These are phyloP conservation scores for Agrochola litura DNA, from an alignment of 2,888 invertebrate species.

Conservation along the genomic window DNA sequence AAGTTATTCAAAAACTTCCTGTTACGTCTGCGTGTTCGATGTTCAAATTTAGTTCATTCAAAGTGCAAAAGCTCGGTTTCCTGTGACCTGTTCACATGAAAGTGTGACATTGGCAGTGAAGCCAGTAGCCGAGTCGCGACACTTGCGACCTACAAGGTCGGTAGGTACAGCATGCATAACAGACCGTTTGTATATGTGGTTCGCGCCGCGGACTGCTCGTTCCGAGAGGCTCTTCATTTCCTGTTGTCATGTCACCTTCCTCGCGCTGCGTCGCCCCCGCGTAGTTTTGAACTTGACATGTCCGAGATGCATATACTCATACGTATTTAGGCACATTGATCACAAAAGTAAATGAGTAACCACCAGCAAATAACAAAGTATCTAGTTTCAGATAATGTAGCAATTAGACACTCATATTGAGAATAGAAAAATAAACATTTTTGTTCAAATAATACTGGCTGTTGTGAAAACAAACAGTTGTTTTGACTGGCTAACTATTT, in stretches of 20 bases:
- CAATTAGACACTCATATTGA: background rate
- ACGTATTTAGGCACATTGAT: background rate
- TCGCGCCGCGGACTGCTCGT: background rate
- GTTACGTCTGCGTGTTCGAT: background rate
- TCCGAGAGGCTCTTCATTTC: slow-evolving; percentile 44
- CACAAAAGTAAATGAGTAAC: background rate
- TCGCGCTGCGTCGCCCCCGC: background rate
- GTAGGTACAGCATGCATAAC: background rate
- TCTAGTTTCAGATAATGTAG: background rate
- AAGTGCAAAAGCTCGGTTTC: background rate
- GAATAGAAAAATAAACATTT: background rate
- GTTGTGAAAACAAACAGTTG: slow-evolving; percentile 1
- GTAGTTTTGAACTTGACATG: slow-evolving; percentile 12
- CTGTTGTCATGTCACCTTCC: slow-evolving; percentile 43
- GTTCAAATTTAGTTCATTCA: background rate
- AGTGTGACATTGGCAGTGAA: slow-evolving; percentile 31
- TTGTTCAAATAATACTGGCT: background rate
- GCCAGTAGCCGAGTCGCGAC: background rate
- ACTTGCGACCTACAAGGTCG: background rate
- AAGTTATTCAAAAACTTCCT: background rate
- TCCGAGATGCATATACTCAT: background rate
- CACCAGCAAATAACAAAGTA: background rate
- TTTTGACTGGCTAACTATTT: background rate
- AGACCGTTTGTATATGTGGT: background rate
- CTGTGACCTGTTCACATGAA: background rate